A percentile compares a stretch with the other conserved stretches of the same genome.
Evolutionary conservation across 2,113 vertebrate species (phyloP).

Genomic region (Toxotes chatareus): DNA sequence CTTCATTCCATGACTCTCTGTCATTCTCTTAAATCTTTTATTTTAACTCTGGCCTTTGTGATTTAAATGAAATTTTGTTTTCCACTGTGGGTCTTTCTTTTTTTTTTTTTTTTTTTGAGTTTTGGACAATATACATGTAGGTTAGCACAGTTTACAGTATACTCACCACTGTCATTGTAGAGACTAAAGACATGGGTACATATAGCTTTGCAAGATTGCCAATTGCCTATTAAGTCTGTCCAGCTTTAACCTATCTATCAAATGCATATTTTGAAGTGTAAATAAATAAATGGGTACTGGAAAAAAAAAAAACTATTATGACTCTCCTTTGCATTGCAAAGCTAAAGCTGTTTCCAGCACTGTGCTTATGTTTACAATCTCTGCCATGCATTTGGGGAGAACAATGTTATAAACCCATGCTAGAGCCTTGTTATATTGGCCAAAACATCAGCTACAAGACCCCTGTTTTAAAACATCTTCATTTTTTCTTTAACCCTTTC

Average conservation of each 20-base stretch:
- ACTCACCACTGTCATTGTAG: conserved; percentile 15
- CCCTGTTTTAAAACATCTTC: conserved; percentile 35
- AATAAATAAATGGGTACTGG: conserved; percentile 46
- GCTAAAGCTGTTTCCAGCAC: conserved; percentile 17
- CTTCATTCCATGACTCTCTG: conserved; percentile 39
- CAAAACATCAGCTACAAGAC: conserved; percentile 16
- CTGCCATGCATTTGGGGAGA: conserved; percentile 31
- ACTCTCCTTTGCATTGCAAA: not conserved
- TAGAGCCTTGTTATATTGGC: conserved; percentile 18
- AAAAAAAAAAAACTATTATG: conserved; percentile 8
- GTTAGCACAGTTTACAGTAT: not conserved
- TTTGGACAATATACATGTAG: not conserved
- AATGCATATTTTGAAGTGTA: conserved; percentile 5
- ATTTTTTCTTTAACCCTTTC: conserved; percentile 39
- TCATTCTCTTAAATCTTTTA: conserved; percentile 25
- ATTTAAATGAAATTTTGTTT: conserved; percentile 28
- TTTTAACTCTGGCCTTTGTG: conserved; percentile 38
- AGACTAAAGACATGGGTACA: conserved; percentile 1
- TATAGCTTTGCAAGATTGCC: not conserved
- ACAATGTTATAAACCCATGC: conserved; percentile 30
- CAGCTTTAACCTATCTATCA: conserved; percentile 7
- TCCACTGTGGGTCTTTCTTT: conserved; percentile 19
- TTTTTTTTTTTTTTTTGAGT: conserved; percentile 11
- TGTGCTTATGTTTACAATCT: conserved; percentile 17
- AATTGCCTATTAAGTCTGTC: not conserved